Evolutionary conservation across 2,888 invertebrate genomes (phyloP), one percentile per base, ranked within the genome.

Genomic region (Harmothoe impar): DNA sequence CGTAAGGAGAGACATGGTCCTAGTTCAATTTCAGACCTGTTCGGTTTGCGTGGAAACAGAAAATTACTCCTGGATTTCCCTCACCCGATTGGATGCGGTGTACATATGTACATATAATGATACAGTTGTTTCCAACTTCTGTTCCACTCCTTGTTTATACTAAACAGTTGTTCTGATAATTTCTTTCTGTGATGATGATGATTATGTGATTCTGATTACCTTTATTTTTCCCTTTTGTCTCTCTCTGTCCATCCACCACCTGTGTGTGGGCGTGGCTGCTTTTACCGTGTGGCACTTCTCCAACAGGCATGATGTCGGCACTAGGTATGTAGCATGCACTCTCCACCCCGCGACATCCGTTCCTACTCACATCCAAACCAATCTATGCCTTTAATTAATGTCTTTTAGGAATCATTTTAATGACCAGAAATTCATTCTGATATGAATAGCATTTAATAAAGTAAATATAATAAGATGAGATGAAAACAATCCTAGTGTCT

Each of bases 291-390:
- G 54, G 43, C 84, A 84, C 84, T n/a, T n/a, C n/a, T 72, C 84
- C 17, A 86, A 56, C 90, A 92, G 92, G 92, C 89, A 90, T 92
- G 89, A 78, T 92, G 91, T 88, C 92, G 43, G 88, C 91, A 1
- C 90, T 92, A 89, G 92, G 92, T 91, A 91, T 56, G 92, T 92
- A 62, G 62, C 35, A 51, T 86, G 86, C 86, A 86, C 86, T 86
- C 56, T 51, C 85, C 86, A 35, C 85, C 29, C 43, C 5, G n/a
- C n/a, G n/a, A 81, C 81, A 12, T 12, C 81, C 33, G 81, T 33
- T 3, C 81, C 81, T 33, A 23, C 81, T 20, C 35, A 35, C 72
- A 72, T 72, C 72, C 72, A 25, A 72, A 25, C 72, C 15, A 29
- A 25, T 25, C 72, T 72, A 5, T 3, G 25, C 72, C n/a, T 7